These are phyloP conservation scores for Hoplostethus atlanticus DNA, from an alignment of 2,797 vertebrate species.

Conservation along the genomic window DNA sequence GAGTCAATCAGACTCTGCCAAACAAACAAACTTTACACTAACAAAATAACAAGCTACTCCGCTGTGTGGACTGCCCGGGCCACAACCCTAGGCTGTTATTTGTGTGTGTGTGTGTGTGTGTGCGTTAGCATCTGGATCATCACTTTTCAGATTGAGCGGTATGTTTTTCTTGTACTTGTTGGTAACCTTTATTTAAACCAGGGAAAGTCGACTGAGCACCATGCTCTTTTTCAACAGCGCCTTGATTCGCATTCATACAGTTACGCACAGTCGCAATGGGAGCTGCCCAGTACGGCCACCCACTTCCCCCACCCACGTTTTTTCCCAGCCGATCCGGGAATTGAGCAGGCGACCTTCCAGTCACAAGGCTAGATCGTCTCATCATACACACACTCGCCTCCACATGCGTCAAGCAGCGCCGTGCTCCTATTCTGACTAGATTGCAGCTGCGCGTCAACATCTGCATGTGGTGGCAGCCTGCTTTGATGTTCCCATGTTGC, in stretches of 20 bases:
- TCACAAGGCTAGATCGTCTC: background rate
- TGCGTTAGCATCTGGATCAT: too few relatives aligned
- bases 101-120: background rate
- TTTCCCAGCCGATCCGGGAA: background rate
- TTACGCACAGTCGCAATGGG: too few relatives aligned
- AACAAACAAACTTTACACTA: background rate
- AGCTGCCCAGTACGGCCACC: too few relatives aligned
- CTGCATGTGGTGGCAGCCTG: constrained; percentile 29
- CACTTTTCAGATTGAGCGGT: too few relatives aligned
- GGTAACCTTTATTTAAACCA: too few relatives aligned
- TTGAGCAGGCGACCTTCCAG: constrained; percentile 13
- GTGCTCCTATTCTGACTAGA: constrained; percentile 9
- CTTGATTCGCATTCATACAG: too few relatives aligned
- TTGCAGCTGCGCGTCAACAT: constrained; percentile 19
- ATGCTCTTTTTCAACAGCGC: too few relatives aligned
- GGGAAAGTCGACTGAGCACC: too few relatives aligned
- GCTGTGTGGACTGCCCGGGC: background rate
- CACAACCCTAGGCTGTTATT: background rate
- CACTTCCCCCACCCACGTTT: too few relatives aligned
- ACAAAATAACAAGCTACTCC: background rate
- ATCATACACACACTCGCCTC: background rate
- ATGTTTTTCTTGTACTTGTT: too few relatives aligned
- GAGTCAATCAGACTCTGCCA: constrained; percentile 9
- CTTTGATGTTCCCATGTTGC: constrained; percentile 52
- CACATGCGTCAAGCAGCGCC: constrained; percentile 9